These are phyloP conservation scores for Synaphobranchus kaupii DNA, from an alignment of 2,797 vertebrate genomes.

Conservation along the genomic window DNA sequence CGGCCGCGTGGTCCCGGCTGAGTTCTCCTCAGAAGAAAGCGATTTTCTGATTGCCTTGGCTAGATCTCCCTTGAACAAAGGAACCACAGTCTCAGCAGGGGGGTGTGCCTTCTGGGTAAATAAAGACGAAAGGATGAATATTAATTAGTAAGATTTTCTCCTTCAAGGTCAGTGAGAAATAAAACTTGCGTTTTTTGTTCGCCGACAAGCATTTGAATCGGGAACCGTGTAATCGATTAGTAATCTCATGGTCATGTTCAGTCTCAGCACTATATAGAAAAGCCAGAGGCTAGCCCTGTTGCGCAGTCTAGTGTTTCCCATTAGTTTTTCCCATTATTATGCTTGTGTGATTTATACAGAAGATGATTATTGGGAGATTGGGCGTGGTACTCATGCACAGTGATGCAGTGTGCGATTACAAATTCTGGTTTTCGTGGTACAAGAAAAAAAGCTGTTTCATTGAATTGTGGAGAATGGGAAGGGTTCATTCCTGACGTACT, in stretches of 20 bases:
- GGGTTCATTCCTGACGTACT: not conserved
- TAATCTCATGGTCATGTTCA: not conserved
- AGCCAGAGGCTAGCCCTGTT: not conserved
- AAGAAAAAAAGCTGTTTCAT: not conserved
- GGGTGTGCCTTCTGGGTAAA: not conserved
- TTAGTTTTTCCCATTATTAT: not conserved
- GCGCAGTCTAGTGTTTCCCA: not conserved
- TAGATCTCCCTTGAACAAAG: not conserved
- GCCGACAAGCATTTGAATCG: not conserved
- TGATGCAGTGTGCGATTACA: not conserved
- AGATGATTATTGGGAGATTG: not conserved
- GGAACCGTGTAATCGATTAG: slow-evolving; percentile 3
- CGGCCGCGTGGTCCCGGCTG: not conserved
- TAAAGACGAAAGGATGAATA: not conserved
- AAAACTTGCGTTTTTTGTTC: not conserved
- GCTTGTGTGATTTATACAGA: not conserved
- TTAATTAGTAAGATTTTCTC: not conserved
- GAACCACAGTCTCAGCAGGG: not conserved
- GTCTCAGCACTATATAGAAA: not conserved
- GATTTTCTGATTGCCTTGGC: not conserved
- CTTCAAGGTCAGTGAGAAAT: not conserved
- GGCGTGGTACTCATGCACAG: not conserved
- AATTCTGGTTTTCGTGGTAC: not conserved
- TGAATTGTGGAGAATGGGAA: not conserved
- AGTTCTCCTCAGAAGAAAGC: not conserved